These are phyloP conservation scores for Drosophila lowei DNA, from an alignment of 1,140 invertebrate genomes.

Conservation along the genomic window DNA sequence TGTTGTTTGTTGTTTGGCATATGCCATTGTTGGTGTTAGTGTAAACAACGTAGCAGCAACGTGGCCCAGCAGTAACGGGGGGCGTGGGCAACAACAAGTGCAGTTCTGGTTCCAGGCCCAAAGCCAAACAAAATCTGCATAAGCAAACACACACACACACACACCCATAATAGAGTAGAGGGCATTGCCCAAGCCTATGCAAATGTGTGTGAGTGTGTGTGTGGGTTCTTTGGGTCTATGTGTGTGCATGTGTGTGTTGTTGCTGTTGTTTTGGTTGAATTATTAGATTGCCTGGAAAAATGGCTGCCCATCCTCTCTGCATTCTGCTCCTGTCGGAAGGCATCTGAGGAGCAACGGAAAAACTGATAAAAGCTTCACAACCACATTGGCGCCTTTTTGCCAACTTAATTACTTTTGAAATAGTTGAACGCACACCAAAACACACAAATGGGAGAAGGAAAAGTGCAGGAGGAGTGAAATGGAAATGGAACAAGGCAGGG, in stretches of 20 bases:
- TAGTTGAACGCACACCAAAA: constrained; percentile 58
- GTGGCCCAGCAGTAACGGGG: not conserved
- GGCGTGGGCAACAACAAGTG: constrained; percentile 30
- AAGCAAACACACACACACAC: constrained; percentile 48
- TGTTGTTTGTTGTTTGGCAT: constrained; percentile 24
- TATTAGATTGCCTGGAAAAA: constrained; percentile 79
- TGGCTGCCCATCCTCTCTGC: constrained; percentile 30
- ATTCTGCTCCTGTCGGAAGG: constrained; percentile 16
- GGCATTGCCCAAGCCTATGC: constrained; percentile 16
- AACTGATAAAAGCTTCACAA: constrained; percentile 1
- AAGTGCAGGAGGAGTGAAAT: not conserved
- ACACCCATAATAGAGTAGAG: not conserved
- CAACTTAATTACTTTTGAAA: constrained; percentile 78
- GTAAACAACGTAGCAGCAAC: constrained; percentile 16
- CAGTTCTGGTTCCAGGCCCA: constrained; percentile 6
- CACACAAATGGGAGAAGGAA: constrained; percentile 9
- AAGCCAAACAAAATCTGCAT: constrained; percentile 48
- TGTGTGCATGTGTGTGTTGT: constrained; percentile 5
- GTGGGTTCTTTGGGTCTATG: not conserved
- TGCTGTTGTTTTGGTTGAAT: constrained; percentile 55
- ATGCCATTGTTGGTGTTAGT: constrained; percentile 43
- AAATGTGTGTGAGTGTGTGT: constrained; percentile 4
- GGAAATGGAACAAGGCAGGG: not conserved
- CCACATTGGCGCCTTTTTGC: constrained; percentile 62
- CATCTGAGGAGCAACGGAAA: constrained; percentile 12